Percentiles rank a stretch among this genome's conserved stretches.
Conservation (phyloP, 2,888 invertebrate species). For the Geophilus truncorum region DNA sequence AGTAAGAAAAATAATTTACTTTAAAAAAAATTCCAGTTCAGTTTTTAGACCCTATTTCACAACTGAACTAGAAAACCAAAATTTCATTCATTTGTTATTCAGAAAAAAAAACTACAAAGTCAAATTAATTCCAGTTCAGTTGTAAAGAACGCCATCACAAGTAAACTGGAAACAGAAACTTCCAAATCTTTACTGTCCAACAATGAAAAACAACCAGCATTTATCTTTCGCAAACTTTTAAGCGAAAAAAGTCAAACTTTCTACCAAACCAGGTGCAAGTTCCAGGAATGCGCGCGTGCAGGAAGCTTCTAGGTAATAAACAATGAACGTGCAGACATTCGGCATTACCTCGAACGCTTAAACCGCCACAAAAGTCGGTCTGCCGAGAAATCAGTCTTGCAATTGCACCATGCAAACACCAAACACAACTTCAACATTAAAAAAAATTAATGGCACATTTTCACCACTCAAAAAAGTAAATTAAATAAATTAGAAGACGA, state of each 20-base stretch:
- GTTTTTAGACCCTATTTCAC: too few relatives aligned
- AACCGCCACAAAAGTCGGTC: not conserved
- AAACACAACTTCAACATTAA: not conserved
- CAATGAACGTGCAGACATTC: constrained; percentile 10
- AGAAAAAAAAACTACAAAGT: too few relatives aligned
- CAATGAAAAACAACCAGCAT: too few relatives aligned
- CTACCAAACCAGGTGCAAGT: not conserved
- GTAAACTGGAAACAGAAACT: too few relatives aligned
- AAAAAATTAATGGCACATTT: not conserved
- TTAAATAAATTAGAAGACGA: not conserved
- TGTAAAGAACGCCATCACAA: too few relatives aligned
- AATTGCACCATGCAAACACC: not conserved
- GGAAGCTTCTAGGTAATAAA: not conserved
- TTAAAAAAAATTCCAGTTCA: too few relatives aligned
- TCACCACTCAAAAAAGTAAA: not conserved
- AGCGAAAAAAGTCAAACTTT: not conserved
- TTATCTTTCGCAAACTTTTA: too few relatives aligned
- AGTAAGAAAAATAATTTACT: too few relatives aligned
- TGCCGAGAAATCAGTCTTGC: not conserved
- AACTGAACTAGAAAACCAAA: too few relatives aligned
- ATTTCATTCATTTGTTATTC: too few relatives aligned
- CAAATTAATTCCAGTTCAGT: too few relatives aligned
- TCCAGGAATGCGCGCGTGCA: not conserved
- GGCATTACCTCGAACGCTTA: not conserved
- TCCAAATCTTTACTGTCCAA: too few relatives aligned